phyloP scores from a whole-genome alignment of 2,113 vertebrate species.

The Eira barbara region DNA sequence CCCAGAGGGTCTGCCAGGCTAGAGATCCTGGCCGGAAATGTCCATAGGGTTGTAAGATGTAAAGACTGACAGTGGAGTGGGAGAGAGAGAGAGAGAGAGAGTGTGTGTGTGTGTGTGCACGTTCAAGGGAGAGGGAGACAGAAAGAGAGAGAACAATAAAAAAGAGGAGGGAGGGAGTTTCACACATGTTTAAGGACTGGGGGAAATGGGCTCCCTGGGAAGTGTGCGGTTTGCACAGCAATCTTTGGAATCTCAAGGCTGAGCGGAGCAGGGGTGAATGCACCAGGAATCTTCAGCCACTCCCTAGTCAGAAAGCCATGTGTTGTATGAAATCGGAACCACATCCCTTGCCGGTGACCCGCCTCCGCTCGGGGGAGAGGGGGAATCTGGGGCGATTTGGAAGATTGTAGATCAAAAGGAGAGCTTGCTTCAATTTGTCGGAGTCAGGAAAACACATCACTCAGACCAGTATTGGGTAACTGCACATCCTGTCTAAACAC shows the following conservation, averaged over 20 bases:
- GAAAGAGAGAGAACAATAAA: background rate
- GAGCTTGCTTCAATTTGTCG: background rate
- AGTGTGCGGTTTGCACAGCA: background rate
- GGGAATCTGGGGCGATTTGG: background rate
- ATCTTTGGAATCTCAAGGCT: conserved; percentile 2
- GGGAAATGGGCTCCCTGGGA: background rate
- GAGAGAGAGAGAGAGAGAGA: background rate
- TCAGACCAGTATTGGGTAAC: background rate
- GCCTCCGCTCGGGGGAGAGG: background rate
- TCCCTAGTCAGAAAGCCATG: background rate
- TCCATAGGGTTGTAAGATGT: background rate
- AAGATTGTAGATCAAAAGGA: conserved; percentile 36
- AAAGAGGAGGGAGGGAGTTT: background rate
- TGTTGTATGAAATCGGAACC: background rate
- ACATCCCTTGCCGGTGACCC: background rate
- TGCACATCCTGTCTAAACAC: background rate
- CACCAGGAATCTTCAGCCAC: background rate
- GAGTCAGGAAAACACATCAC: background rate
- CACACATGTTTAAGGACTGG: background rate
- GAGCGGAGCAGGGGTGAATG: background rate
- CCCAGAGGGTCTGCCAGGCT: background rate
- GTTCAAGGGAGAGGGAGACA: background rate
- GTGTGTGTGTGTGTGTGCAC: background rate
- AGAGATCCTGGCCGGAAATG: background rate
- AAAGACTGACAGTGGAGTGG: background rate